These are phyloP conservation scores for Potorous gilbertii DNA, from an alignment of 2,797 vertebrate genomes.

Conservation along the genomic window DNA sequence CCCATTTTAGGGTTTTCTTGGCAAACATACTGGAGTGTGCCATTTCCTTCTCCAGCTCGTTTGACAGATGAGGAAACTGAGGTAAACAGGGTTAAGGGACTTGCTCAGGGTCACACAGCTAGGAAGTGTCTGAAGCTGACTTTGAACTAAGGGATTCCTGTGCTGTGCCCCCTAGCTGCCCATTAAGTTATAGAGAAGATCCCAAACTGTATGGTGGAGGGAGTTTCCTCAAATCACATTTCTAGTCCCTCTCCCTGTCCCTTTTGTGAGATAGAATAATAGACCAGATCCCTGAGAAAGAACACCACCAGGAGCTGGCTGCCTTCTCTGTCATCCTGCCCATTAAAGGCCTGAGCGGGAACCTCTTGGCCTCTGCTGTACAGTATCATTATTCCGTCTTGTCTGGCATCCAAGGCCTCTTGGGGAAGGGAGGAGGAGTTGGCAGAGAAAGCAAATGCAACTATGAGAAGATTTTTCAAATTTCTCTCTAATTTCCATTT, in stretches of 20 bases:
- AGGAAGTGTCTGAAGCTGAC: neutral
- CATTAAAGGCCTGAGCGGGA: neutral
- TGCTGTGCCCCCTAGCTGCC: neutral
- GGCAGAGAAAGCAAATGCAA: neutral
- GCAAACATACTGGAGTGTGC: neutral
- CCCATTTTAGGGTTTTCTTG: neutral
- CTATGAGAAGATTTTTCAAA: neutral
- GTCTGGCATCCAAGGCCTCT: neutral
- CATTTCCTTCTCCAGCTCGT: neutral
- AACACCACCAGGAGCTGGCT: neutral
- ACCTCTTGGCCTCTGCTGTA: constrained; percentile 22
- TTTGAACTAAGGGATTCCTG: neutral
- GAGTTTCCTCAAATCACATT: neutral
- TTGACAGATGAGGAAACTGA: neutral
- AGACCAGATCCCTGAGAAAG: neutral
- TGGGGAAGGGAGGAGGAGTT: neutral
- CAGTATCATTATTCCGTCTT: neutral
- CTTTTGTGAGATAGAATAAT: neutral
- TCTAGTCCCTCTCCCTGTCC: neutral
- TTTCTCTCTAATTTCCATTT: constrained; percentile 34
- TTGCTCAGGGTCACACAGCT: neutral
- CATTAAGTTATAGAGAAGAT: neutral
- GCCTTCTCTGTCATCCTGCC: neutral
- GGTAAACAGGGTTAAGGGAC: neutral
- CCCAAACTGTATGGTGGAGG: neutral